These are phyloP conservation scores for Orycteropus afer DNA, from an alignment of 2,113 vertebrate species.

Conservation along the genomic window DNA sequence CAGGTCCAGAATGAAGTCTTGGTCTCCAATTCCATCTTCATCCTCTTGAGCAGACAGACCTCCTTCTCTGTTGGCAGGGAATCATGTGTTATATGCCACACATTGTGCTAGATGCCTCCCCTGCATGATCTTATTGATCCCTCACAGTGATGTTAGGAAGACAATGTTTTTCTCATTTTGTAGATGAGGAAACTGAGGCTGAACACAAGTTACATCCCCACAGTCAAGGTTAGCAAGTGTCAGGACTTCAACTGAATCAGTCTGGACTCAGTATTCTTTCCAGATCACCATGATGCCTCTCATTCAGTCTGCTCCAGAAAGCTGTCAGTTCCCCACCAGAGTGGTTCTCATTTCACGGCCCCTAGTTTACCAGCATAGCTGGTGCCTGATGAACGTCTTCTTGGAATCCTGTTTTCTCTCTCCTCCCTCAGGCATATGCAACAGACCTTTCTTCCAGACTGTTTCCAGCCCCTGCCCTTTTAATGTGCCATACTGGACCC, in stretches of 20 bases:
- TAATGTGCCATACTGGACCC: neutral
- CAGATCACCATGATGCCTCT: neutral
- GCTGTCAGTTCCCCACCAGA: neutral
- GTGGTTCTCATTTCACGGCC: neutral
- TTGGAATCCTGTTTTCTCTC: neutral
- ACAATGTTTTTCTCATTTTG: neutral
- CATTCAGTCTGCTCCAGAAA: neutral
- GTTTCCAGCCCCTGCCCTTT: neutral
- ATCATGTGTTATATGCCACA: accelerated
- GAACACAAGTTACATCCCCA: neutral
- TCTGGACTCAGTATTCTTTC: neutral
- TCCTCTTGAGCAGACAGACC: neutral
- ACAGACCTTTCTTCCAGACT: neutral
- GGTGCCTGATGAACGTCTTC: neutral
- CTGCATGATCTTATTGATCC: neutral
- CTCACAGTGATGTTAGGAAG: neutral
- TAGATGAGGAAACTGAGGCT: neutral
- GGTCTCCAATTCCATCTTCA: accelerated
- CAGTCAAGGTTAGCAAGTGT: neutral
- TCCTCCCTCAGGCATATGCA: neutral
- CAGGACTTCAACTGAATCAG: neutral
- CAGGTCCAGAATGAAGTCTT: neutral
- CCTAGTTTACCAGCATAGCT: neutral
- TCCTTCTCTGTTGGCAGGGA: neutral
- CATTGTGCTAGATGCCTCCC: accelerated